Conservation (phyloP, 2,113 vertebrate species). For the Leptocoma aspasia region DNA sequence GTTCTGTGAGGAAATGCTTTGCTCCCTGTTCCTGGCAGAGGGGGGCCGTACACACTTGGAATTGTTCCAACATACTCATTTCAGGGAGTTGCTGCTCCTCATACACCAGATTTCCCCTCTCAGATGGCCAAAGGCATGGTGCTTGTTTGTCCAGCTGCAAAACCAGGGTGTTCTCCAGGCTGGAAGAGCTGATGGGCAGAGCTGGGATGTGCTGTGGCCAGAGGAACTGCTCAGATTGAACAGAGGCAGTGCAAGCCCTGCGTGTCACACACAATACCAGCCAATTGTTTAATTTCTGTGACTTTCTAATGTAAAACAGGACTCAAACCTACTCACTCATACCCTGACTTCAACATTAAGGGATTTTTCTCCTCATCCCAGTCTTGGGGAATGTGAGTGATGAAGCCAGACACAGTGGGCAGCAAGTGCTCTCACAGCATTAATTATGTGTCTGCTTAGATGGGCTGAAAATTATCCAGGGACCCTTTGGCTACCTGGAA, state of each 20-base stretch:
- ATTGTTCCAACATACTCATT: background rate
- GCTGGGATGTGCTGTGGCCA: background rate
- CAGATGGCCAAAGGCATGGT: background rate
- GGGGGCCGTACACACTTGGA: background rate
- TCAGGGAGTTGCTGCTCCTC: background rate
- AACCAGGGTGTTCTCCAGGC: background rate
- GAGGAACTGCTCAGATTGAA: background rate
- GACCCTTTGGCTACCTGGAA: background rate
- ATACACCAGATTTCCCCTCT: background rate
- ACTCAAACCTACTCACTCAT: background rate
- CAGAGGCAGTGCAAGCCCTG: background rate
- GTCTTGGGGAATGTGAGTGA: background rate
- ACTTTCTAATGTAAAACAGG: background rate
- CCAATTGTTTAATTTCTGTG: background rate
- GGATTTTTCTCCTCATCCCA: background rate
- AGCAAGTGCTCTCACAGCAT: background rate
- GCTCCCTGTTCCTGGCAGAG: background rate
- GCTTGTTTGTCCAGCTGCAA: background rate
- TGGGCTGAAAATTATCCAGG: background rate
- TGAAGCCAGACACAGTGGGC: background rate
- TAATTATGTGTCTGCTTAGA: background rate
- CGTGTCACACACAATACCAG: background rate
- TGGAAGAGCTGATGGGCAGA: background rate
- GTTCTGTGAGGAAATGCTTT: background rate
- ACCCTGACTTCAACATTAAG: background rate